Evolutionary conservation across 2,113 vertebrate genomes (phyloP), one percentile per base, ranked within the genome.

Genomic region (Ochotona curzoniae): DNA sequence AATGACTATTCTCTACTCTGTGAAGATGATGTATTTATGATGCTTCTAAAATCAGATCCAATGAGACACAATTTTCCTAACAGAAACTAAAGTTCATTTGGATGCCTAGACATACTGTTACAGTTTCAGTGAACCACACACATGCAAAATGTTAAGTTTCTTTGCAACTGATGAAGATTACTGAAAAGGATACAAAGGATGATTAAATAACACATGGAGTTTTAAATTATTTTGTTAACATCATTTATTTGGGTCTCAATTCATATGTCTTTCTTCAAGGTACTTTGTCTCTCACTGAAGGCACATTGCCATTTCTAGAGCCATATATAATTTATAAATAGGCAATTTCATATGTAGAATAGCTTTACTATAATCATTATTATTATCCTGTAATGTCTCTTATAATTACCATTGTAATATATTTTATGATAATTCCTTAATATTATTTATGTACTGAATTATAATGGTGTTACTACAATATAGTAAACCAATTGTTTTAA

Each of bases 201-300:
- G 4, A 32, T 26, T 63, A 47, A 67, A 71, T 20, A 87, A 13
- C 35, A 66, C 13, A 67, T 70, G 21, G 21, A 74, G n/a, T 63
- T 96, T 74, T 89, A 97, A 88, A 92, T 96, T 89, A 63, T 90
- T 97, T 88, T 71, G 89, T 84, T 96, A 95, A 70, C 57, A 86
- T 88, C 71, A 26, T n/a, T 86, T 78, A 97, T 91, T 92, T 91
- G 61, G 71, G 2, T 83, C 76, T 96, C 44, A 20, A 0, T 18
- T 89, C 71, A 51, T 47, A 70, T 32, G 69, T 64, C 60, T 95
- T 51, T 57, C 73, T 93, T 93, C 44, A 44, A 83, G 94, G 26
- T 28, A 9, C 28, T 79, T 93, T 5, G 8, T 83, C 17, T 28
- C n/a, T 93, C 38, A n/a, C 17, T 75, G 91, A 76, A 93, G 21